Conservation (phyloP, 2,113 vertebrate species). For the Rhineura floridana region DNA sequence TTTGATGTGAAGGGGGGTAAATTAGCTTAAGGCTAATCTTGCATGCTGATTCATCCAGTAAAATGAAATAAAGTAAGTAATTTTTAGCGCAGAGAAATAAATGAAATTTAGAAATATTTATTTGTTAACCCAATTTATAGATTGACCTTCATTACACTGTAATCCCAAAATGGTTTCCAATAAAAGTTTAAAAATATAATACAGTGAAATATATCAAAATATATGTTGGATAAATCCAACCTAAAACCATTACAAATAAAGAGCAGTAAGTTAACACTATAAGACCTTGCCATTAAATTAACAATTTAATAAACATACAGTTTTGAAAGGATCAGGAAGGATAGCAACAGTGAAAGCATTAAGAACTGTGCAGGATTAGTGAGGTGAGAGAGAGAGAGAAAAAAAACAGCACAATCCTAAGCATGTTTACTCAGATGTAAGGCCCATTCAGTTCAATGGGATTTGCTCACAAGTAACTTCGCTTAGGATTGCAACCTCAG, state of each 20-base stretch:
- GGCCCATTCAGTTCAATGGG: not conserved
- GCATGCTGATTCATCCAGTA: not conserved
- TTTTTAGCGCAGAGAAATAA: not conserved
- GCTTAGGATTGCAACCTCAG: not conserved
- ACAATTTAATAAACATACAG: not conserved
- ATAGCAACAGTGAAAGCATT: not conserved
- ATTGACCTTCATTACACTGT: too few relatives aligned
- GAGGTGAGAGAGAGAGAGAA: not conserved
- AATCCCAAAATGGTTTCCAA: too few relatives aligned
- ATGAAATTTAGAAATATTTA: not conserved
- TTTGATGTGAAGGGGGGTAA: not conserved
- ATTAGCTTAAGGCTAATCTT: not conserved
- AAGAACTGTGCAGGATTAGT: not conserved
- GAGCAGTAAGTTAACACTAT: too few relatives aligned
- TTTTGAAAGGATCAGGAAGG: not conserved
- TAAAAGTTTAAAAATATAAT: too few relatives aligned
- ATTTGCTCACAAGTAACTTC: not conserved
- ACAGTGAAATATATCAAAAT: too few relatives aligned
- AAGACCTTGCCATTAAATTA: not conserved
- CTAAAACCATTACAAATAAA: too few relatives aligned
- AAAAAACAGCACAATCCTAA: not conserved
- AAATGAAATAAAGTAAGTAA: not conserved
- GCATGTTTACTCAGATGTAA: not conserved
- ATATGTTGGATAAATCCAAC: too few relatives aligned
- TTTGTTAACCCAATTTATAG: too few relatives aligned